Percentiles rank a stretch among this genome's conserved stretches.
These are phyloP conservation scores for Plodia interpunctella DNA, from an alignment of 1,140 invertebrate species.

Conservation along the genomic window DNA sequence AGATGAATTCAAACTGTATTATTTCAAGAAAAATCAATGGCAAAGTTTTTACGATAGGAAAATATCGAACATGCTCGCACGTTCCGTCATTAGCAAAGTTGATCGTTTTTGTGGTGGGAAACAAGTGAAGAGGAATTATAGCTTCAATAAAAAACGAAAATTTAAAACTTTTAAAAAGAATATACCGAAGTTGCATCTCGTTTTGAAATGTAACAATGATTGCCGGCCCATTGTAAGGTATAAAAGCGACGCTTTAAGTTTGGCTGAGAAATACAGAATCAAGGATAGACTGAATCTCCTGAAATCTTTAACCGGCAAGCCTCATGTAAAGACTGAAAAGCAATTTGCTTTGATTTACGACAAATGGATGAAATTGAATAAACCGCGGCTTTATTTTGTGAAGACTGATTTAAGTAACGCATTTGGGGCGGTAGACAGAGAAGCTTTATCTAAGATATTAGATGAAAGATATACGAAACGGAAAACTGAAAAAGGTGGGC, in stretches of 20 bases:
- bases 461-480: conserved; percentile 41
- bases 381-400: conserved; percentile 69
- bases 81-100: conserved; percentile 45
- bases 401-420: conserved; percentile 72
- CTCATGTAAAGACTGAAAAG: conserved; percentile 39
- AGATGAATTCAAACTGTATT: conserved; percentile 70
- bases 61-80: conserved; percentile 44
- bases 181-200: conserved; percentile 62
- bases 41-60: conserved; percentile 66
- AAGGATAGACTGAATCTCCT: conserved; percentile 53
- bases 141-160: conserved; percentile 30
- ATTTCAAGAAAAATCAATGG: conserved; percentile 67
- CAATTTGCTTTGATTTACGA: conserved; percentile 40
- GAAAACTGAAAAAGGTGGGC: conserved; percentile 30
- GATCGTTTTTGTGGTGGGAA: conserved; percentile 41
- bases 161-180: conserved; percentile 46
- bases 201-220: conserved; percentile 62
- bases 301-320: conserved; percentile 39
- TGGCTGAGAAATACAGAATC: conserved; percentile 49
- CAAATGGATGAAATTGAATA: conserved; percentile 49
- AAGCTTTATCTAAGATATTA: conserved; percentile 52
- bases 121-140: conserved; percentile 37
- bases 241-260: conserved; percentile 44
- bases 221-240: conserved; percentile 66
- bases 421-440: conserved; percentile 67